Evolutionary conservation across 2,888 invertebrate species (phyloP), one percentile per base, ranked within the genome.

Genomic region (Eupithecia subfuscata): DNA sequence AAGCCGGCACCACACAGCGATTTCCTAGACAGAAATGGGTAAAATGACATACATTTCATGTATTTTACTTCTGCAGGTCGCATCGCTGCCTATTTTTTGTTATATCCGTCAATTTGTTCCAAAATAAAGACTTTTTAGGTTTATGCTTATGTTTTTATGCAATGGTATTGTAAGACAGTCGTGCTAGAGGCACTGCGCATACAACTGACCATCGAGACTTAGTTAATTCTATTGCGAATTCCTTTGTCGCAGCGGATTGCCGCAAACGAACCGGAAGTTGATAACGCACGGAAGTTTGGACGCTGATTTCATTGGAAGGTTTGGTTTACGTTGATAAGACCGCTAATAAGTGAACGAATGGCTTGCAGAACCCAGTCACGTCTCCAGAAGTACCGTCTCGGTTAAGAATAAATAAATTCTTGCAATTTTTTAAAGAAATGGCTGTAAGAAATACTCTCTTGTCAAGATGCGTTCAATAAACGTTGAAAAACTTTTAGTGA

Each of bases 151-250:
- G n/a, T n/a, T n/a, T n/a, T n/a, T 25, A 60, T 6, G 11, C 34
- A 43, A 37, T 25, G 43, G 18, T 14, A 22, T 45, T n/a, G 63
- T 34, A 69, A 69, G 48, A 67, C 65, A 73, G 56, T 81, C 71
- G 76, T 70, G 79, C 78, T 75, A 65, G 69, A n/a, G 72, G 73
- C 75, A 75, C 74, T 75, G 67, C 72, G 79, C 80, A 81, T 76
- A 81, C 76, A 73, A 83, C 81, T 84, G 87, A 85, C 86, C 89
- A 87, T 84, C 83, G 83, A 80, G 85, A 73, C 84, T 85, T 82
- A 84, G 87, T 82, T 92, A 91, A 92, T 92, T 89, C 84, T 84
- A 88, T 90, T 89, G 85, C 79, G 78, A 82, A 81, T 85, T 88
- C 88, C 89, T 90, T 90, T 90, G 90, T 88, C 82, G 82, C 79